Percentiles rank a stretch among this genome's conserved stretches.
phyloP scores from a whole-genome alignment of 2,888 invertebrate genomes.

The Drosophila macrospina region DNA sequence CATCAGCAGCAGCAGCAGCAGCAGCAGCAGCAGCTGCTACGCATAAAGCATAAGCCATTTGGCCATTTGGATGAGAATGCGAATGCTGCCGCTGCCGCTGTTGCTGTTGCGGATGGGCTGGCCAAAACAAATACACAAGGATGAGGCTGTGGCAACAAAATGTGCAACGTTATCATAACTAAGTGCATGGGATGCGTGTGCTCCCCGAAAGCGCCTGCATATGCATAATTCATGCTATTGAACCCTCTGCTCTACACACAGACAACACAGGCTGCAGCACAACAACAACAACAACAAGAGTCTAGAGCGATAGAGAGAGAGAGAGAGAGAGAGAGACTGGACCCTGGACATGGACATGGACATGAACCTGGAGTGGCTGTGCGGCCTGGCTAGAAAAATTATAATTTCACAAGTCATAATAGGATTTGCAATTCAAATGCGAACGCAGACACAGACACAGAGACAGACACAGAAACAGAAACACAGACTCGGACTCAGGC shows the following conservation, averaged over 20 bases:
- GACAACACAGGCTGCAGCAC: constrained; percentile 10
- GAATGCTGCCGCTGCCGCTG: constrained; percentile 30
- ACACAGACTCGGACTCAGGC: constrained; percentile 61
- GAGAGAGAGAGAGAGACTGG: constrained; percentile 37
- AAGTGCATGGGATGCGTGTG: constrained; percentile 80
- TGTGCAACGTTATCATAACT: constrained; percentile 81
- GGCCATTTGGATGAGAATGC: constrained; percentile 55
- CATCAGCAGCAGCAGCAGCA: constrained; percentile 25
- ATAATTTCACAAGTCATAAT: constrained; percentile 82
- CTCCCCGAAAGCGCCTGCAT: constrained; percentile 76
- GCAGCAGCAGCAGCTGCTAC: constrained; percentile 69
- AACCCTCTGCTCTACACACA: constrained; percentile 74
- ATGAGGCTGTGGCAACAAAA: constrained; percentile 54
- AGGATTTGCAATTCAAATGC: constrained; percentile 83
- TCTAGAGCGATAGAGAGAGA: neutral
- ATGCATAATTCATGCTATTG: constrained; percentile 84
- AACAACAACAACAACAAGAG: constrained; percentile 7
- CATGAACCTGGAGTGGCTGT: constrained; percentile 66
- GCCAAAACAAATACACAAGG: constrained; percentile 76
- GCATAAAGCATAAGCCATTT: constrained; percentile 74
- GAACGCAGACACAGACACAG: constrained; percentile 66
- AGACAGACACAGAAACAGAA: constrained; percentile 26
- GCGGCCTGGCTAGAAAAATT: constrained; percentile 80
- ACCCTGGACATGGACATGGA: constrained; percentile 62
- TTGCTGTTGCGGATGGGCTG: constrained; percentile 57